Evolutionary conservation across 2,797 vertebrate genomes (phyloP).

Genomic region (Sebastes cheni): DNA sequence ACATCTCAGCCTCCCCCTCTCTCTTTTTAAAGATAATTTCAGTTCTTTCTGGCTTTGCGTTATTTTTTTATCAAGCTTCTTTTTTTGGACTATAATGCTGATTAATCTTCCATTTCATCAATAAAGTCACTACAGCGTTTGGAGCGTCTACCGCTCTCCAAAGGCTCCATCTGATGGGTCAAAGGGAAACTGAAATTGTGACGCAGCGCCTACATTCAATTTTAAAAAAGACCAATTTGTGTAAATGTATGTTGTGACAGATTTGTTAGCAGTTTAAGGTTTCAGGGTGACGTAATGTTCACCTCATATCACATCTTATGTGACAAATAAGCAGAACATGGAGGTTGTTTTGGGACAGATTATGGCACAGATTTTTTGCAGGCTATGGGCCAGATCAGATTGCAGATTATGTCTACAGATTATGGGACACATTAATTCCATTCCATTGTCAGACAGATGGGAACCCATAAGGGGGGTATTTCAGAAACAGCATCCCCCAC

Average conservation of each 20-base stretch:
- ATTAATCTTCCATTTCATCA: background rate
- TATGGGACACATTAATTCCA: background rate
- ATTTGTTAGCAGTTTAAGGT: background rate
- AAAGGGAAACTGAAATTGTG: background rate
- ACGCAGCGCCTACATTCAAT: background rate
- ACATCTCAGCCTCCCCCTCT: background rate
- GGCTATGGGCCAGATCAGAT: background rate
- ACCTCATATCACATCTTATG: background rate
- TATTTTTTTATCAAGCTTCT: background rate
- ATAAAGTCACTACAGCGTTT: background rate
- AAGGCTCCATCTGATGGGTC: background rate
- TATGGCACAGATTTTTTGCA: background rate
- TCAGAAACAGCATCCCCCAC: background rate
- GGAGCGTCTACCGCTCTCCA: background rate
- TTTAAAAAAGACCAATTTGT: background rate
- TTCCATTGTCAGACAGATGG: conserved; percentile 25
- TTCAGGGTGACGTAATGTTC: background rate
- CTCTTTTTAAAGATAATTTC: background rate
- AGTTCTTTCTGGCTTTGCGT: background rate
- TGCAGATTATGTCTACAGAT: conserved; percentile 26
- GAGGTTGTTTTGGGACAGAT: background rate
- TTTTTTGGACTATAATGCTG: background rate
- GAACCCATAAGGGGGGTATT: background rate
- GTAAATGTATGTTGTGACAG: background rate
- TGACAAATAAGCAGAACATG: background rate